Evolutionary conservation across 2,113 vertebrate genomes (phyloP).

Genomic region (Gobio gobio): DNA sequence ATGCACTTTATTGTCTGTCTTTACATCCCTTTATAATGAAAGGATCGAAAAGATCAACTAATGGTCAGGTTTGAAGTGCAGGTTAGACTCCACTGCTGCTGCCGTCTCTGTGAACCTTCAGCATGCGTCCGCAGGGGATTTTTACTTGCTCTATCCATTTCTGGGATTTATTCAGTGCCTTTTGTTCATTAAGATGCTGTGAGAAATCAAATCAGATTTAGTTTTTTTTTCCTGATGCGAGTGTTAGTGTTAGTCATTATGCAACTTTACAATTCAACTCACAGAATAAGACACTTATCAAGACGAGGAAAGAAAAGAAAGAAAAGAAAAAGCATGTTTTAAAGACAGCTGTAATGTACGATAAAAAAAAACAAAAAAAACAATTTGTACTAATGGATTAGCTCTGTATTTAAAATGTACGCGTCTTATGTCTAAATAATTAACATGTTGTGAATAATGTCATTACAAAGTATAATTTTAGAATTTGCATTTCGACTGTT

Average conservation of each 20-base stretch:
- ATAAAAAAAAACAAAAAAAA: neutral
- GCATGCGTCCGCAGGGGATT: neutral
- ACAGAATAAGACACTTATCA: neutral
- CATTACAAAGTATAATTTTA: neutral
- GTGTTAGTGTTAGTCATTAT: neutral
- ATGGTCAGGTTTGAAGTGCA: neutral
- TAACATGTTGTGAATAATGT: neutral
- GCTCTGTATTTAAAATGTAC: neutral
- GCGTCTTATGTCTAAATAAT: neutral
- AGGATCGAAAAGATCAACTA: neutral
- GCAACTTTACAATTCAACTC: neutral
- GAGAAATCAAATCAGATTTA: neutral
- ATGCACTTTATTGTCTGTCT: constrained; percentile 42
- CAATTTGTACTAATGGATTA: neutral
- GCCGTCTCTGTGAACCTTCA: neutral
- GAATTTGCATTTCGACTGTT: neutral
- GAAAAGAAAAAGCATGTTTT: neutral
- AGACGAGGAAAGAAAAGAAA: neutral
- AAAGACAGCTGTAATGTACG: neutral
- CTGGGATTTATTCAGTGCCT: constrained; percentile 28
- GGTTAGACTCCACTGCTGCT: neutral
- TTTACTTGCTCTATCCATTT: neutral
- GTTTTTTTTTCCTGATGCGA: constrained; percentile 1
- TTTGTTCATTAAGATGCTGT: neutral
- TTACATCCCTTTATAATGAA: neutral